Evolutionary conservation across 1,140 invertebrate species (phyloP), one percentile per base, ranked within the genome.

Genomic region (Caerostris extrusa): DNA sequence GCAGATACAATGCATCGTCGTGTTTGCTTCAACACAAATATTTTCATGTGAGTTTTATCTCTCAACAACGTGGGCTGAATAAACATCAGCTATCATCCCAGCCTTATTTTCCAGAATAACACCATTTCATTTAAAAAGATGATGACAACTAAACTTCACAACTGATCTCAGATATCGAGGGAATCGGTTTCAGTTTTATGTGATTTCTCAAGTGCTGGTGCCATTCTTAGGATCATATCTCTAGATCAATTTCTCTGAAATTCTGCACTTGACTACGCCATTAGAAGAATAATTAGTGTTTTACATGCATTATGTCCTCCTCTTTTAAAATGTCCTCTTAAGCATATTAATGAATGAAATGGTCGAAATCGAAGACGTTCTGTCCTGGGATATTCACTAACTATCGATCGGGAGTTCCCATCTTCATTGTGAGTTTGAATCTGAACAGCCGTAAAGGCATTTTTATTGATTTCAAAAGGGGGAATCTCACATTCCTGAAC

Each of bases 281-380:
- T 67, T 67, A 67, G n/a, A 67, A 67, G 14, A 67, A n/a, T 67
- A 67, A 67, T 67, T 67, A 67, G 61, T 67, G 61, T 5, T 67
- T 67, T 67, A n/a, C 61, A 17, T 17, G n/a, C 61, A 67, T 67
- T 67, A 67, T n/a, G 14, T n/a, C 61, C 14, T 7, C 0, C n/a
- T 67, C 61, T n/a, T 67, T 67, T 67, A 5, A n/a, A 67, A 67
- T 67, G 61, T 67, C n/a, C 61, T 67, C 61, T n/a, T 67, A 14
- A n/a, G 61, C 61, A 67, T 67, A n/a, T 14, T 67, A 67, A 67
- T 67, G 61, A 67, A 67, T 67, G 12, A n/a, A n/a, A 67, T 17
- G 14, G 61, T 67, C n/a, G 61, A 67, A 67, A 67, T 67, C 14
- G 61, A 67, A 67, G 61, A 67, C 6, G 61, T 67, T 67, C 61